Conservation (phyloP, 2,888 invertebrate genomes). For the Pocota personata region DNA sequence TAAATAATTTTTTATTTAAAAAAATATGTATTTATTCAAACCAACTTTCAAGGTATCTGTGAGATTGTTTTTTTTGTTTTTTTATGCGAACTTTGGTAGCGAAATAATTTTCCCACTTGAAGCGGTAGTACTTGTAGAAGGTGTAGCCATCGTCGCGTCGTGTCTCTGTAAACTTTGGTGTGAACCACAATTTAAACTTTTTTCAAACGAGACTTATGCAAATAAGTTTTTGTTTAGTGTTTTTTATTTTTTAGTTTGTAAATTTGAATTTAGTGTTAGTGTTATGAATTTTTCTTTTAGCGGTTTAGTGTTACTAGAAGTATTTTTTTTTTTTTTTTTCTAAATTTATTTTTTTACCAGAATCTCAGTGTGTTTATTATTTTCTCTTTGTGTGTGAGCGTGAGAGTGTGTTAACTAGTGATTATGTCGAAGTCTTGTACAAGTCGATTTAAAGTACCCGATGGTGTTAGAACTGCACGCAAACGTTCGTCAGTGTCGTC, state of each 20-base stretch:
- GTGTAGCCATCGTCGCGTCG: constrained; percentile 16
- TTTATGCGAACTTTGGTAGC: constrained; percentile 16
- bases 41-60: constrained; percentile 45
- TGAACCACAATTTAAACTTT: constrained; percentile 10
- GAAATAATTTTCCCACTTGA: not conserved
- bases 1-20: constrained; percentile 7
- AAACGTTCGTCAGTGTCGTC: constrained; percentile 81
- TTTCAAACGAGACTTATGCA: not conserved
- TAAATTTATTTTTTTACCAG: not conserved
- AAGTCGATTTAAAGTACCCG: constrained; percentile 1
- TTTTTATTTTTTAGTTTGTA: not conserved
- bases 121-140: constrained; percentile 18
- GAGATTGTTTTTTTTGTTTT: constrained; percentile 36
- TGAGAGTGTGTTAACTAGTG: not conserved
- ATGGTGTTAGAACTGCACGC: constrained; percentile 74
- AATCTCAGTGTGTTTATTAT: not conserved
- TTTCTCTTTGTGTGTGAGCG: not conserved
- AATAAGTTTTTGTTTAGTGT: not conserved
- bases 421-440: constrained; percentile 39
- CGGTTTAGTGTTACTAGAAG: not conserved
- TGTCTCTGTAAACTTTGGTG: constrained; percentile 25
- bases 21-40: constrained; percentile 16
- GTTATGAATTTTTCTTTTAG: not conserved
- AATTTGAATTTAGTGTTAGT: not conserved
- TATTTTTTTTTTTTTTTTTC: not conserved